Base-by-base conservation (phyloP, 2,797 vertebrate species). In the Onychomys leucogaster region DNA sequence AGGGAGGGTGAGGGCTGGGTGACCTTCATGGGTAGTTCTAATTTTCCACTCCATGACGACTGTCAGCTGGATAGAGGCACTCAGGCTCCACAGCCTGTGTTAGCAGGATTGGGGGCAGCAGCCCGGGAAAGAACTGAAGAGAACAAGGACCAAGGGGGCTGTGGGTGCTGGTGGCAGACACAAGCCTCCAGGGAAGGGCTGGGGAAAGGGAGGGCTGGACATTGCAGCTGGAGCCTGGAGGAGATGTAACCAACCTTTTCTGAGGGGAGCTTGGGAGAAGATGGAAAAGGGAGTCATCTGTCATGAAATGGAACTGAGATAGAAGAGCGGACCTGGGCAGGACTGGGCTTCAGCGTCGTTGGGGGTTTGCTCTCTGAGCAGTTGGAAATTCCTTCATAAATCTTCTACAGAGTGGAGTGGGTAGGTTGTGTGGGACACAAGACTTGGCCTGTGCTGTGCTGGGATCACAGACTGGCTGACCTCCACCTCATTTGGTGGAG, bases 11-110 rank as follows among this genome's bases (percentile, higher is more conserved):
- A n/a, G 59, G 32, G 21, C 76, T 16, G 55, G 46, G 43, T 63
- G 69, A 2, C 21, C 21, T 32, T 89, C 1, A 0, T 1, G 52
- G n/a, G 0, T 34, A 55, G 29, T 29, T 90, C 27, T 23, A 6
- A 27, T 76, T 67, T n/a, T 27, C 41, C 23, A 23, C 67, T n/a
- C n/a, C 46, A 80, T 23, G 43, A 57, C 61, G 55, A 1, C 23
- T 1, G 0, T 65, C 49, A 52, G 46, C 59, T 63, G 34, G 25
- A 61, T 27, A 59, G 46, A 71, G 55, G 23, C n/a, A 27, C 25
- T 27, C 19, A 57, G n/a, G 27, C 27, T 63, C 46, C 61, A 37
- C 77, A 67, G 11, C 59, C n/a, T 12, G 2, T 32, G 25, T 10
- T 41, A 65, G 71, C 63, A 37, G 37, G 19, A 12, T 1, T 86